Percentiles rank a stretch among this genome's conserved stretches.
Evolutionary conservation across 2,888 invertebrate species (phyloP).

Genomic region (Phorcus lineatus): DNA sequence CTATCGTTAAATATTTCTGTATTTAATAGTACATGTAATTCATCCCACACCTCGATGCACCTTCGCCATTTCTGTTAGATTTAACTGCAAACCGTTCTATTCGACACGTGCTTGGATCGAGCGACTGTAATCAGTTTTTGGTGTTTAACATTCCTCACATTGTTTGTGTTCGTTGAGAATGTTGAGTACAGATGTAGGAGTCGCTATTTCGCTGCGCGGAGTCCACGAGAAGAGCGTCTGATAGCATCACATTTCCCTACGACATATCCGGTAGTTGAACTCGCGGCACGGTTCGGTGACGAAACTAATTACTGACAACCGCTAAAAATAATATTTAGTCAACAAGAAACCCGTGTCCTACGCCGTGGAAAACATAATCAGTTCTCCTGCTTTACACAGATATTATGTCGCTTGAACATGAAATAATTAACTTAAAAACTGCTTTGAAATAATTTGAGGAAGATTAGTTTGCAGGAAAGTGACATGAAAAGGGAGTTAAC

Average conservation of each 20-base stretch:
- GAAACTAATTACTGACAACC: conserved; percentile 1
- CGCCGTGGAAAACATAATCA: conserved; percentile 3
- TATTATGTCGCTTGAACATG: conserved; percentile 3
- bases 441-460: neutral
- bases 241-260: neutral
- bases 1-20: too few relatives aligned
- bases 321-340: conserved; percentile 7
- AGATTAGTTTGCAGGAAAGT: conserved; percentile 1
- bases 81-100: too few relatives aligned
- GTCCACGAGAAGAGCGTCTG: neutral
- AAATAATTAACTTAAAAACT: conserved; percentile 10
- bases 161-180: too few relatives aligned
- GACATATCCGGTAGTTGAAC: conserved; percentile 13
- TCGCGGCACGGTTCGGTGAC: neutral
- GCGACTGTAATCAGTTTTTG: too few relatives aligned
- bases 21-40: too few relatives aligned
- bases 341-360: neutral
- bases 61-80: too few relatives aligned
- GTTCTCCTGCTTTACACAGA: neutral
- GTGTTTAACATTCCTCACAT: too few relatives aligned
- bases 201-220: neutral
- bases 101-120: too few relatives aligned
- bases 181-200: too few relatives aligned
- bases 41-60: too few relatives aligned
- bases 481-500: conserved; percentile 5